Percentiles rank a stretch among this genome's conserved stretches.
Evolutionary conservation across 2,113 vertebrate genomes (phyloP).

Genomic region (Melanerpes aurifrons): DNA sequence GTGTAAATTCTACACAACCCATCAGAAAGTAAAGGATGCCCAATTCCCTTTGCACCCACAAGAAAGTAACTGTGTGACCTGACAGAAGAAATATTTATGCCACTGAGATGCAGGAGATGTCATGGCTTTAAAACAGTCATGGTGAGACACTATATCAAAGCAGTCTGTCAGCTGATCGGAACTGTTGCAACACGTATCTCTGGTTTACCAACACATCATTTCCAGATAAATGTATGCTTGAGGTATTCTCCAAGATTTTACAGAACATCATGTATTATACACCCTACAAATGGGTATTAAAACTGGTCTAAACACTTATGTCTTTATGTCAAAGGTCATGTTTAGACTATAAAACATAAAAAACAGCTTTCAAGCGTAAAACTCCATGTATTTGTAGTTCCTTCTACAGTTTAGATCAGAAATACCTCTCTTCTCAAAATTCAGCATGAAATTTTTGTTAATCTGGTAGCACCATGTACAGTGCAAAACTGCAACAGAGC

Average conservation of each 20-base stretch:
- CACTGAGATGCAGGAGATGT: neutral
- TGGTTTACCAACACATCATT: neutral
- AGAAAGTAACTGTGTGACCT: neutral
- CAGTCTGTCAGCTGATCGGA: neutral
- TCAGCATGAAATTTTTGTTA: neutral
- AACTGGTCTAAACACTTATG: neutral
- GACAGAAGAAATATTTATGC: neutral
- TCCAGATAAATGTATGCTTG: neutral
- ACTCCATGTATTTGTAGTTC: neutral
- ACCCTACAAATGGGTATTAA: neutral
- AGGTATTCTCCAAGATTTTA: neutral
- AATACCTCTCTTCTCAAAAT: neutral
- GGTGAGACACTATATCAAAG: neutral
- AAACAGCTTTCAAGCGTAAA: neutral
- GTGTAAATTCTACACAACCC: neutral
- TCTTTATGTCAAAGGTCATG: neutral
- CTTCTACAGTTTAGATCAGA: neutral
- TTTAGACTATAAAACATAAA: neutral
- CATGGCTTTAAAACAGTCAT: neutral
- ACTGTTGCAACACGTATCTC: neutral
- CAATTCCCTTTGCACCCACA: fast-evolving
- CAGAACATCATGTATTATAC: neutral
- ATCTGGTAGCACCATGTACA: neutral
- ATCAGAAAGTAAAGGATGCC: neutral
- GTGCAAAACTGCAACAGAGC: neutral